Conservation (phyloP, 2,797 vertebrate species). For the Manis crassicaudata region DNA sequence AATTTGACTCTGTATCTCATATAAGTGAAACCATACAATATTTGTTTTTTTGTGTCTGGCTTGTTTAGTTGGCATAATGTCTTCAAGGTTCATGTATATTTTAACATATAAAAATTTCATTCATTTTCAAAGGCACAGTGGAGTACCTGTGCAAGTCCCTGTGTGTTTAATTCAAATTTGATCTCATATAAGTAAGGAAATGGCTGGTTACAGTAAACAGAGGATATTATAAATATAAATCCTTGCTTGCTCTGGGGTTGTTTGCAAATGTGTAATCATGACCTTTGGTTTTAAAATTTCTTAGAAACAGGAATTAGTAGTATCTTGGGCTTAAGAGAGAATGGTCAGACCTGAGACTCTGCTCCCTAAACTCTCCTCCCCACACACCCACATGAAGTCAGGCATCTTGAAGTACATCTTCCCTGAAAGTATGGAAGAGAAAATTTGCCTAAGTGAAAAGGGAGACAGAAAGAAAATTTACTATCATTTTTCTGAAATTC, state of each 20-base stretch:
- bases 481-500: background rate
- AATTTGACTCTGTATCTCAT: background rate
- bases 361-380: background rate
- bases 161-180: background rate
- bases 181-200: background rate
- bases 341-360: background rate
- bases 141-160: background rate
- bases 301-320: background rate
- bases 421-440: background rate
- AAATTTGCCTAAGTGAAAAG: background rate
- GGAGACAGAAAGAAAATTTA: background rate
- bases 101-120: background rate
- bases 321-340: background rate
- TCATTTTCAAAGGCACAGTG: background rate
- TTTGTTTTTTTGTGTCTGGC: background rate
- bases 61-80: background rate
- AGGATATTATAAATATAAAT: background rate
- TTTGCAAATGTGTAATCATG: background rate
- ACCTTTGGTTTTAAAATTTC: background rate
- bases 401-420: background rate
- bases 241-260: background rate
- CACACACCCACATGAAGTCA: background rate
- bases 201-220: background rate
- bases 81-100: background rate
- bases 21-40: background rate